Base-by-base conservation (phyloP, 1,140 invertebrate genomes). In the Oncopodura yosiiana region DNA sequence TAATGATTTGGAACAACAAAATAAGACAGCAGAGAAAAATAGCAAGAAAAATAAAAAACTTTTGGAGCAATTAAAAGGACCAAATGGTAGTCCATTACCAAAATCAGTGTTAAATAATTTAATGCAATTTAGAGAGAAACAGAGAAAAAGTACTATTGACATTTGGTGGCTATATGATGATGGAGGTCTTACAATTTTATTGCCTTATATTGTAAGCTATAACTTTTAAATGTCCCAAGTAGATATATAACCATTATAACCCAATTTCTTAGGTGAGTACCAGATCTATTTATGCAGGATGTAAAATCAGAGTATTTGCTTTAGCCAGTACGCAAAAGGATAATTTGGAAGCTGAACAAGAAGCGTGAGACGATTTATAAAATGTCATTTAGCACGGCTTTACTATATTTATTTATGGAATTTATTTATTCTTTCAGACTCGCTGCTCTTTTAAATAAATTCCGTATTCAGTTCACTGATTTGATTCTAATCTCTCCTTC, bases 131-230 rank as follows among this genome's bases (percentile, higher is more conserved):
- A 64, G 64, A 48, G 37, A 54, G 9, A 68, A 68, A 44, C 62
- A 64, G 37, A 32, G 21, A 3, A 54, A 59, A 66, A 75, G 76
- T 32, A 72, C 71, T 21, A 76, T 80, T 52, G 78, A 80, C 68
- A 76, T 80, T 14, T 80, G 78, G 77, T 82, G 80, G 79, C 65
- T 81, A 16, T 81, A 78, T 66, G 80, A 81, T 69, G 80, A 82
- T 67, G 79, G 76, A 36, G 76, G 74, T 57, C 64, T 79, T 32
- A 78, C 77, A 14, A 58, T 79, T 41, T 62, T 79, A 11, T 64
- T 79, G 37, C 77, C 77, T 0, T 75, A 79, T 61, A 69, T 80
- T 24, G 65, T 80, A n/a, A 12, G 71, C 72, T n/a, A n/a, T n/a
- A n/a, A n/a, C n/a, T n/a, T n/a, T n/a, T n/a, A n/a, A n/a, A n/a